Percentiles rank a stretch among this genome's conserved stretches.
Evolutionary conservation across 1,140 invertebrate genomes (phyloP).

Genomic region (Zaprionus taronus): DNA sequence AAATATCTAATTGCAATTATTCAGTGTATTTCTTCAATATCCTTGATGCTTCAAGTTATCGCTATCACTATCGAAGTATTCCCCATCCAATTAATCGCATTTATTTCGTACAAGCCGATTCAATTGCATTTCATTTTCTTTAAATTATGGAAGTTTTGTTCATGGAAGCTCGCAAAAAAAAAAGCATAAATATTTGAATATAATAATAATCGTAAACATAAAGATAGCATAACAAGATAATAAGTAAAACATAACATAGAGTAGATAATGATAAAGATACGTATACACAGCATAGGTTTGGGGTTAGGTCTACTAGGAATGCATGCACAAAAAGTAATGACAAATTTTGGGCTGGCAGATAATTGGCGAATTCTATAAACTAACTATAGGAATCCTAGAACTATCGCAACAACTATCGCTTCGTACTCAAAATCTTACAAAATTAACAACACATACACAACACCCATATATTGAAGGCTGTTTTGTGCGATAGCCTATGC

Average conservation of each 20-base stretch:
- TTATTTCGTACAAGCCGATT: slow-evolving; percentile 8
- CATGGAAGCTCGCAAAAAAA: slow-evolving; percentile 29
- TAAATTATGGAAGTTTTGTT: slow-evolving; percentile 24
- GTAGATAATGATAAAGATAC: slow-evolving; percentile 11
- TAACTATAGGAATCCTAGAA: not conserved
- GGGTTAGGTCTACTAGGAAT: slow-evolving; percentile 12
- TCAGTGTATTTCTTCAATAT: too few relatives aligned
- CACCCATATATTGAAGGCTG: not conserved
- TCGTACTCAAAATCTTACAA: not conserved
- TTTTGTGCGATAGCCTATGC: not conserved
- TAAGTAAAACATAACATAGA: slow-evolving; percentile 29
- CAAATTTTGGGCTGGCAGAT: slow-evolving; percentile 20
- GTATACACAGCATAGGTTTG: not conserved
- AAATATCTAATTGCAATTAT: too few relatives aligned
- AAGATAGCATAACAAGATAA: slow-evolving; percentile 6
- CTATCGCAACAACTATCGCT: not conserved
- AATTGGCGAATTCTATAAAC: slow-evolving; percentile 7
- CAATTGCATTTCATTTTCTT: not conserved
- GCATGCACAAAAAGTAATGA: not conserved
- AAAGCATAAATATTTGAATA: slow-evolving; percentile 5
- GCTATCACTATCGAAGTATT: too few relatives aligned
- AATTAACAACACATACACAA: not conserved
- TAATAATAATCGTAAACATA: slow-evolving; percentile 15
- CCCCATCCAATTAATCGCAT: not conserved
- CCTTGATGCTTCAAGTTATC: too few relatives aligned